Percentiles rank a stretch among this genome's conserved stretches.
Evolutionary conservation across 2,113 vertebrate species (phyloP).

Genomic region (Pelecanoides urinatrix): DNA sequence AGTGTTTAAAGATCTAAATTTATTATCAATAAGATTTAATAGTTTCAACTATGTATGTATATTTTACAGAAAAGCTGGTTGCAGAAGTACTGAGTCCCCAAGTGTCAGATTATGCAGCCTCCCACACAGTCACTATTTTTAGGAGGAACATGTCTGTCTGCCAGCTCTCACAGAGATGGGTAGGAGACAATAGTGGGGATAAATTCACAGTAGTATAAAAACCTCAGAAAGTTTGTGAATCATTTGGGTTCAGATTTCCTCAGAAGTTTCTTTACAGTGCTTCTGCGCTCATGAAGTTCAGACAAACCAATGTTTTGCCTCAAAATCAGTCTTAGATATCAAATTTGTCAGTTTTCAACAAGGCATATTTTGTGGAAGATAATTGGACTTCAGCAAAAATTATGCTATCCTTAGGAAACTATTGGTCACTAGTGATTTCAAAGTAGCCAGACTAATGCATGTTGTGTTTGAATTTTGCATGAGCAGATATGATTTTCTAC

Average conservation of each 20-base stretch:
- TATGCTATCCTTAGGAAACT: neutral
- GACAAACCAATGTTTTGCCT: neutral
- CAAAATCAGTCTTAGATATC: neutral
- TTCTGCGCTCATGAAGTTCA: neutral
- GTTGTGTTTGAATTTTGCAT: neutral
- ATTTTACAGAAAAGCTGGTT: neutral
- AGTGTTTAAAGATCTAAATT: neutral
- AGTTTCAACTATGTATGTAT: neutral
- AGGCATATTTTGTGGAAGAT: neutral
- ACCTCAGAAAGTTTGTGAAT: neutral
- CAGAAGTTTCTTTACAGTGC: neutral
- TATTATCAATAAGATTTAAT: neutral
- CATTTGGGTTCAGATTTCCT: neutral
- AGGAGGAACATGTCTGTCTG: neutral
- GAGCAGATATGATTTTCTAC: neutral
- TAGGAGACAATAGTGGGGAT: neutral
- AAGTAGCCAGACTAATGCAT: neutral
- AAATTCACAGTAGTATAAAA: neutral
- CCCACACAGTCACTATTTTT: conserved; percentile 10
- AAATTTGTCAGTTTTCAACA: neutral
- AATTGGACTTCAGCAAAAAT: neutral
- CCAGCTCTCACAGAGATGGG: neutral
- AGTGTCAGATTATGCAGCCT: conserved; percentile 13
- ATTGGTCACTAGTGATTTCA: neutral
- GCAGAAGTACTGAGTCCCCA: neutral